Evolutionary conservation across 2,888 invertebrate species (phyloP).

Genomic region (Oligia strigilis): DNA sequence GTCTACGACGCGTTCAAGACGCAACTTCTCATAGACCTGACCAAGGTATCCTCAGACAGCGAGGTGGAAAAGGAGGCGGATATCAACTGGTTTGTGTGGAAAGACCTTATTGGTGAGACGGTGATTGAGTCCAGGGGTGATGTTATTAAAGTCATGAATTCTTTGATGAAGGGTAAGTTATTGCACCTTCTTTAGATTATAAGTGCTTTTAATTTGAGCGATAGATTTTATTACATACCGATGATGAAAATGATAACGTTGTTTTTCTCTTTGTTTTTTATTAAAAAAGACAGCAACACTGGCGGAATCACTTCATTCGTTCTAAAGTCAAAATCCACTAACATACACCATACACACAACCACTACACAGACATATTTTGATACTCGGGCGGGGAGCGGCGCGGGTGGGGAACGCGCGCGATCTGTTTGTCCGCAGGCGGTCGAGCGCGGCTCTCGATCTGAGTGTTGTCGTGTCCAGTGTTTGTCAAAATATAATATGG

Average conservation of each 20-base stretch:
- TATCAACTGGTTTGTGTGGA: constrained; percentile 94
- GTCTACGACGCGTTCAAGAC: constrained; percentile 83
- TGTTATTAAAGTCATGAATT: constrained; percentile 87
- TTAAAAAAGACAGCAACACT: not conserved
- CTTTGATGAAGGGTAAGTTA: constrained; percentile 85
- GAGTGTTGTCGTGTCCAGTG: too few relatives aligned
- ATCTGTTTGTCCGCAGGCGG: too few relatives aligned
- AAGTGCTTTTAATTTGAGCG: not conserved
- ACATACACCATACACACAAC: too few relatives aligned
- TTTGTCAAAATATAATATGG: too few relatives aligned
- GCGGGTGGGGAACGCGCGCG: too few relatives aligned
- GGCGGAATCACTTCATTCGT: not conserved
- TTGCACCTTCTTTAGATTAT: not conserved
- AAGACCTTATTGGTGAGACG: constrained; percentile 91
- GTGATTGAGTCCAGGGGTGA: constrained; percentile 86
- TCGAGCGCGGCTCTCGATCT: too few relatives aligned
- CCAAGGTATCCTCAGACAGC: constrained; percentile 83
- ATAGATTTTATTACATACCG: not conserved
- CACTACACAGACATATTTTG: too few relatives aligned
- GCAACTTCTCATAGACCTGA: constrained; percentile 82
- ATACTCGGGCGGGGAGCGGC: too few relatives aligned
- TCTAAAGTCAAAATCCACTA: not conserved
- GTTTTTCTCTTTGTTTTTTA: not conserved
- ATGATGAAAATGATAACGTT: not conserved
- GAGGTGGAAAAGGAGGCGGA: constrained; percentile 91